Evolutionary conservation across 2,888 invertebrate species (phyloP).

Genomic region (Melinaea marsaeus): DNA sequence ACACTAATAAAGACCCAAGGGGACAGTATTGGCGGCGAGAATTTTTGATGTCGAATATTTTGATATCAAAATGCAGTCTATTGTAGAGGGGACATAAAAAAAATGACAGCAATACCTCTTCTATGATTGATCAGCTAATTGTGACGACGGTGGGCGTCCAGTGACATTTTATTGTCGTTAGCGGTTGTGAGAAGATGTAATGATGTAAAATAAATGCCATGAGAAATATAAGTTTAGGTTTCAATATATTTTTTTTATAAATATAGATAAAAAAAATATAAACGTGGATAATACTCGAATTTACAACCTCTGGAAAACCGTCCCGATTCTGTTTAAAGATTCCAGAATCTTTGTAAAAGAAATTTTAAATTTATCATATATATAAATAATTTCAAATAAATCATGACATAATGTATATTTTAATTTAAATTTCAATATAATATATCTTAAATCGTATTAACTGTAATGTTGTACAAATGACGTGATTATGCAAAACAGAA

Average conservation of each 20-base stretch:
- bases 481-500: slow-evolving; percentile 65
- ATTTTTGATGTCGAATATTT: slow-evolving; percentile 49
- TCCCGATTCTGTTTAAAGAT: too few species aligned
- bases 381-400: too few species aligned
- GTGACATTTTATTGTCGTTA: slow-evolving; percentile 48
- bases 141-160: slow-evolving; percentile 42
- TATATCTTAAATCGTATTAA: too few species aligned
- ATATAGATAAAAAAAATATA: background rate
- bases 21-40: slow-evolving; percentile 38
- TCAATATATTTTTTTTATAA: background rate
- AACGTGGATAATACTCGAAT: background rate
- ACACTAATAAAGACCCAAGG: slow-evolving; percentile 72
- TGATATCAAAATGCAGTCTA: too few species aligned
- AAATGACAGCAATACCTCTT: background rate
- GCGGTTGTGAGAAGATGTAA: slow-evolving; percentile 13
- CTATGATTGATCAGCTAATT: slow-evolving; percentile 60
- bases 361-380: too few species aligned
- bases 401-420: too few species aligned
- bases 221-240: too few species aligned
- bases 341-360: too few species aligned
- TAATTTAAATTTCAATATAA: too few species aligned
- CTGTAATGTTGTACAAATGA: slow-evolving; percentile 40
- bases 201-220: background rate
- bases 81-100: too few species aligned
- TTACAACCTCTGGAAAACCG: too few species aligned